phyloP scores from a whole-genome alignment of 2,113 vertebrate species.

The Xiphias gladius region DNA sequence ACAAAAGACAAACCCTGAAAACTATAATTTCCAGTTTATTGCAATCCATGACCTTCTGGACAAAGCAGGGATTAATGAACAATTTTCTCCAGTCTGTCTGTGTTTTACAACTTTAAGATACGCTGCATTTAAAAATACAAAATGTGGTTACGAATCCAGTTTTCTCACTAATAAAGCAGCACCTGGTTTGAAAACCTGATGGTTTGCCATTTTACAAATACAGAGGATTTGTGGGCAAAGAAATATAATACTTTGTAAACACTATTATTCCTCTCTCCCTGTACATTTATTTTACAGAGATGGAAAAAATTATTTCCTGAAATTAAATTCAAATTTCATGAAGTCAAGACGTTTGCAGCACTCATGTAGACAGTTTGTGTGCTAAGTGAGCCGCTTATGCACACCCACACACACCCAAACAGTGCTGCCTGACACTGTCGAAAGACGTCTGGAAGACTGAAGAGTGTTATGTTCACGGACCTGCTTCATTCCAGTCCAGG shows the following conservation, averaged over 20 bases:
- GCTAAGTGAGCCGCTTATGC: background rate
- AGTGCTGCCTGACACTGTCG: slow-evolving; percentile 34
- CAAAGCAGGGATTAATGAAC: slow-evolving; percentile 62
- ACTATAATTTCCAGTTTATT: slow-evolving; percentile 84
- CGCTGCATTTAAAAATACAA: slow-evolving; percentile 54
- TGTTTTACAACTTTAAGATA: slow-evolving; percentile 43
- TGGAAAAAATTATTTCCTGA: slow-evolving; percentile 44
- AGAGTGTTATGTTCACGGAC: slow-evolving; percentile 33
- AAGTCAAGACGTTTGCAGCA: slow-evolving; percentile 15
- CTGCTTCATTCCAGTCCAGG: slow-evolving; percentile 27
- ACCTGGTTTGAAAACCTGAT: slow-evolving; percentile 55
- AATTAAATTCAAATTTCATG: slow-evolving; percentile 38
- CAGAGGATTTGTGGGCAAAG: slow-evolving; percentile 51
- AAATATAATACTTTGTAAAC: slow-evolving; percentile 77
- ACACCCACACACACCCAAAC: background rate
- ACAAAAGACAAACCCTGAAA: slow-evolving; percentile 12
- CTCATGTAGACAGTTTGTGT: slow-evolving; percentile 1
- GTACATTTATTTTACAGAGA: slow-evolving; percentile 32
- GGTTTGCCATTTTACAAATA: slow-evolving; percentile 57
- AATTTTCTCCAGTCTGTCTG: slow-evolving; percentile 33
- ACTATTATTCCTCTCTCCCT: slow-evolving; percentile 16
- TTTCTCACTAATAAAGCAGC: slow-evolving; percentile 55
- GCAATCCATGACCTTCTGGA: slow-evolving; percentile 68
- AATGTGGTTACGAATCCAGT: slow-evolving; percentile 64
- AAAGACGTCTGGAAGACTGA: slow-evolving; percentile 47